Evolutionary conservation across 2,888 invertebrate species (phyloP).

Genomic region (Scaptomyza cyrtandrae): DNA sequence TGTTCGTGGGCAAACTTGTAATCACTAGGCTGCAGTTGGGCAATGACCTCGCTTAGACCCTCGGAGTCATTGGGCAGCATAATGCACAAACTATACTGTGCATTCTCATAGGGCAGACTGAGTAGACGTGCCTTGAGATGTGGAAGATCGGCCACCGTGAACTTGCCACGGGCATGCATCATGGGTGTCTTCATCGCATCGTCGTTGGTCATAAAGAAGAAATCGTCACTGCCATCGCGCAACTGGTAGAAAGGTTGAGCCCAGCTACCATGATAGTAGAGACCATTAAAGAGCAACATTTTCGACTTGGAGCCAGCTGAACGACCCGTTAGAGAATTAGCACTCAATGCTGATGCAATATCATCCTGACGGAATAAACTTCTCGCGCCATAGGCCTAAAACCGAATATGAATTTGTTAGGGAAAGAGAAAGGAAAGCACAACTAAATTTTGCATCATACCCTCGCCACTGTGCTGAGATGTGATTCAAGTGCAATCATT

Average conservation of each 20-base stretch:
- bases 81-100: constrained; percentile 86
- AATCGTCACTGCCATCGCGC: constrained; percentile 84
- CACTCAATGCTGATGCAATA: constrained; percentile 87
- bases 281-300: constrained; percentile 90
- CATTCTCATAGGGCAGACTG: constrained; percentile 90
- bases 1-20: constrained; percentile 60
- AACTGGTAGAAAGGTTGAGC: constrained; percentile 87
- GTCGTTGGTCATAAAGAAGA: constrained; percentile 88
- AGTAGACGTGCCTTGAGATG: constrained; percentile 89
- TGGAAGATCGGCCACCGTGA: constrained; percentile 87
- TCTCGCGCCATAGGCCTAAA: constrained; percentile 83
- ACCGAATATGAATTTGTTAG: background rate
- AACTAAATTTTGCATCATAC: constrained; percentile 61
- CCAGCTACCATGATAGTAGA: constrained; percentile 93
- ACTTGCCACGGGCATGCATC: constrained; percentile 88
- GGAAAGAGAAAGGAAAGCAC: background rate
- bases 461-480: constrained; percentile 74
- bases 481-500: constrained; percentile 87
- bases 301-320: constrained; percentile 84
- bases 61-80: constrained; percentile 87
- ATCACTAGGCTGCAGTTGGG: constrained; percentile 85
- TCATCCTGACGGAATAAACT: constrained; percentile 86
- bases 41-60: constrained; percentile 86
- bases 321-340: constrained; percentile 87
- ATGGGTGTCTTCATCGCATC: constrained; percentile 87